phyloP scores from a whole-genome alignment of 2,797 vertebrate species.

The Neosilurus mollespiculum region DNA sequence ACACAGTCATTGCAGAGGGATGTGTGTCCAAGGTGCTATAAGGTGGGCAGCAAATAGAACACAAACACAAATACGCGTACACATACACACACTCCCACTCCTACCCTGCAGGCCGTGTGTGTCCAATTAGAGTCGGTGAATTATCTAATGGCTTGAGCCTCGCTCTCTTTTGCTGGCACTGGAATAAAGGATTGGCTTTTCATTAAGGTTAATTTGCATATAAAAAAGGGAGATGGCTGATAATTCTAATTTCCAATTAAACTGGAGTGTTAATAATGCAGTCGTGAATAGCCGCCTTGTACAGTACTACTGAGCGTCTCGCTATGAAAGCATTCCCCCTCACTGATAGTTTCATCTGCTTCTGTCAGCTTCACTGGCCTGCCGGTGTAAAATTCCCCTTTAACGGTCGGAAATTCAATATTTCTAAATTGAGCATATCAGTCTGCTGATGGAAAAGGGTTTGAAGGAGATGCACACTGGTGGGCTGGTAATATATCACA shows the following conservation, averaged over 20 bases:
- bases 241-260: conserved; percentile 58
- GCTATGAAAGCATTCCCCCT: conserved; percentile 30
- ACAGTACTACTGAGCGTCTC: conserved; percentile 24
- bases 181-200: conserved; percentile 56
- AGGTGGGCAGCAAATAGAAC: conserved; percentile 14
- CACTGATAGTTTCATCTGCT: conserved; percentile 33
- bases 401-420: conserved; percentile 42
- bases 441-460: conserved; percentile 37
- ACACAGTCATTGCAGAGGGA: conserved; percentile 9
- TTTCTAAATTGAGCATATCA: conserved; percentile 45
- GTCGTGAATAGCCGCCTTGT: conserved; percentile 44
- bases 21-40: conserved; percentile 21
- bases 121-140: conserved; percentile 56
- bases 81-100: conserved; percentile 25
- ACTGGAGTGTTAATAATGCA: conserved; percentile 54
- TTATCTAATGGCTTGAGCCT: conserved; percentile 51
- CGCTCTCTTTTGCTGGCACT: conserved; percentile 26
- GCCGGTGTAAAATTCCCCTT: conserved; percentile 31
- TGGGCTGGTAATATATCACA: conserved; percentile 29
- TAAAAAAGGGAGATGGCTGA: conserved; percentile 56
- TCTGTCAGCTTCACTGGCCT: conserved; percentile 20
- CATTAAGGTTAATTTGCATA: conserved; percentile 59
- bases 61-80: conserved; percentile 6
- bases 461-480: conserved; percentile 29
- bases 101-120: conserved; percentile 41